phyloP scores from a whole-genome alignment of 2,888 invertebrate species.

The Phytoseiulus persimilis region DNA sequence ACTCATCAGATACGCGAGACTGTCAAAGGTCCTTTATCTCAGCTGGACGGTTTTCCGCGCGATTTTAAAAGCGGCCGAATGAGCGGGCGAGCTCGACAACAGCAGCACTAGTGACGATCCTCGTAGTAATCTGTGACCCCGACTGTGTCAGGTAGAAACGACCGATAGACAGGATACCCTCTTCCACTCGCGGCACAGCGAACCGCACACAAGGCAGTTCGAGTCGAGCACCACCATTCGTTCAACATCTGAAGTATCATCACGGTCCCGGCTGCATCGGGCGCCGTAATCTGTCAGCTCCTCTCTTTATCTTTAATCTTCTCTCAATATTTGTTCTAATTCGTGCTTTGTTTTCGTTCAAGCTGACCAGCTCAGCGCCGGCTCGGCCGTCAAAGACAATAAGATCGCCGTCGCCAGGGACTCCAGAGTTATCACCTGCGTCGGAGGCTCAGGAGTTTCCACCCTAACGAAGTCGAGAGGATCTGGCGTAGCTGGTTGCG shows the following conservation, averaged over 20 bases:
- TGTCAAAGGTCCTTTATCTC: neutral
- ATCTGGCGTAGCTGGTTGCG: neutral
- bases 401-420: neutral
- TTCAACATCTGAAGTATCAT: neutral
- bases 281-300: neutral
- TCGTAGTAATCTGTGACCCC: neutral
- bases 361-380: neutral
- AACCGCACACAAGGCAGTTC: neutral
- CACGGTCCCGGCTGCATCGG: neutral
- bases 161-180: neutral
- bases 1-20: neutral
- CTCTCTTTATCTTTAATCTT: neutral
- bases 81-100: neutral
- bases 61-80: neutral
- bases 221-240: neutral
- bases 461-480: neutral
- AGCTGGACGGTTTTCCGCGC: neutral
- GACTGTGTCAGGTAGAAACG: neutral
- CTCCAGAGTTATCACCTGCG: neutral
- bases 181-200: neutral
- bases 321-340: neutral
- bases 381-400: neutral
- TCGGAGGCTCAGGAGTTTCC: neutral
- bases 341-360: neutral
- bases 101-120: neutral